Conservation (phyloP, 2,113 vertebrate genomes). For the Cryptoleucopteryx plumbea region DNA sequence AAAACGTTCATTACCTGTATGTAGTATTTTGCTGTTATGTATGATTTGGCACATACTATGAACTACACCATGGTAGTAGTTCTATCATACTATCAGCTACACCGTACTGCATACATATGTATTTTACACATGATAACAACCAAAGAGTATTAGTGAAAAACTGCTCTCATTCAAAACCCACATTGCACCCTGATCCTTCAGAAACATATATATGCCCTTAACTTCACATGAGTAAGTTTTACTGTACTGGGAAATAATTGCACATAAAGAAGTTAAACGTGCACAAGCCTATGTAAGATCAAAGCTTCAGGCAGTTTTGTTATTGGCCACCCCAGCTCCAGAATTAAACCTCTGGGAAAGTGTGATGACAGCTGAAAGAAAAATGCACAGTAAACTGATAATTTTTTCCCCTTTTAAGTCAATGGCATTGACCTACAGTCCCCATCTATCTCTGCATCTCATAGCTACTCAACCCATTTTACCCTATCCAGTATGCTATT, state of each 20-base stretch:
- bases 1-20: neutral
- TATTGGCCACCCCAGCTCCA: neutral
- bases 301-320: neutral
- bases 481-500: slow-evolving; percentile 17
- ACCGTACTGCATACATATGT: neutral
- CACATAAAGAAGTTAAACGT: neutral
- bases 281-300: neutral
- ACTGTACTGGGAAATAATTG: neutral
- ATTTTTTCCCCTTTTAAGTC: slow-evolving; percentile 1
- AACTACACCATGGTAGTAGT: neutral
- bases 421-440: slow-evolving; percentile 30
- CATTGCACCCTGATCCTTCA: neutral
- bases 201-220: neutral
- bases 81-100: neutral
- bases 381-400: neutral
- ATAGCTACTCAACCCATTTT: slow-evolving; percentile 40
- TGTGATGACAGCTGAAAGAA: neutral
- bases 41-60: neutral
- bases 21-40: neutral
- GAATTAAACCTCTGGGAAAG: neutral
- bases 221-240: neutral
- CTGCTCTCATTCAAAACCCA: neutral
- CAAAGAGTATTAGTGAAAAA: neutral
- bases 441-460: slow-evolving; percentile 16
- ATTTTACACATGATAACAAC: neutral